Percentiles rank a stretch among this genome's conserved stretches.
Evolutionary conservation across 37 sponge, comb jelly and placozoan species (phyloP).

Genomic region (Beroe ovata): DNA sequence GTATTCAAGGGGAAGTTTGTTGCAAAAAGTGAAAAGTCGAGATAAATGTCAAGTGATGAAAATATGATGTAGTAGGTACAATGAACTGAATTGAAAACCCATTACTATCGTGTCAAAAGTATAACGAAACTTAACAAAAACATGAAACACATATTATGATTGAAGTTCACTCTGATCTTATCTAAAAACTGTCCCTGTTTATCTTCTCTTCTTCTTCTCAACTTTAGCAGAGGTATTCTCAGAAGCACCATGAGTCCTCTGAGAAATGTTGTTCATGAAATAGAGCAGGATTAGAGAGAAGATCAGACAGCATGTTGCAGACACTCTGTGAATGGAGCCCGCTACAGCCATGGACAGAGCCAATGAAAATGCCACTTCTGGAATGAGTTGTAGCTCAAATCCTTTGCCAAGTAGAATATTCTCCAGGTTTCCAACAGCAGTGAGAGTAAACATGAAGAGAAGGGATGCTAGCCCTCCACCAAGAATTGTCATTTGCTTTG

Average conservation of each 20-base stretch:
- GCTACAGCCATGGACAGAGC: slow-evolving; percentile 23
- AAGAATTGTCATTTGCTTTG: slow-evolving; percentile 55
- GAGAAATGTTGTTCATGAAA: slow-evolving; percentile 58
- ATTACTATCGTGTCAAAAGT: too few species aligned
- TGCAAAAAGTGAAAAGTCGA: too few species aligned
- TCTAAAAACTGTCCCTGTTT: too few species aligned
- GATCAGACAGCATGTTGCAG: slow-evolving; percentile 29
- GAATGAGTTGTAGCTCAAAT: slow-evolving; percentile 53
- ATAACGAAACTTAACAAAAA: too few species aligned
- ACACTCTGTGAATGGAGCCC: slow-evolving; percentile 40
- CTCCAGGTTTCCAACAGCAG: slow-evolving; percentile 46
- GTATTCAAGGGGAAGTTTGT: too few species aligned
- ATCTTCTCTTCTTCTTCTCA: slow-evolving; percentile 51
- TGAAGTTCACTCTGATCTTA: too few species aligned
- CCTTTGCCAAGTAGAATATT: slow-evolving; percentile 24
- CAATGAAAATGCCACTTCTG: slow-evolving; percentile 48
- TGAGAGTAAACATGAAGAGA: slow-evolving; percentile 36
- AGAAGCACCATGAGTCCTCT: background rate
- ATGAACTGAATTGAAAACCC: too few species aligned
- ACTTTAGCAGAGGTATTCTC: background rate
- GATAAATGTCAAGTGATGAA: too few species aligned
- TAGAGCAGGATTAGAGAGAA: slow-evolving; percentile 31
- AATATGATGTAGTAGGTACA: too few species aligned
- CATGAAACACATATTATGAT: too few species aligned
- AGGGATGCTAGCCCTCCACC: slow-evolving; percentile 12